phyloP scores from a whole-genome alignment of 2,888 invertebrate species.

The Cerceris ruficornis region DNA sequence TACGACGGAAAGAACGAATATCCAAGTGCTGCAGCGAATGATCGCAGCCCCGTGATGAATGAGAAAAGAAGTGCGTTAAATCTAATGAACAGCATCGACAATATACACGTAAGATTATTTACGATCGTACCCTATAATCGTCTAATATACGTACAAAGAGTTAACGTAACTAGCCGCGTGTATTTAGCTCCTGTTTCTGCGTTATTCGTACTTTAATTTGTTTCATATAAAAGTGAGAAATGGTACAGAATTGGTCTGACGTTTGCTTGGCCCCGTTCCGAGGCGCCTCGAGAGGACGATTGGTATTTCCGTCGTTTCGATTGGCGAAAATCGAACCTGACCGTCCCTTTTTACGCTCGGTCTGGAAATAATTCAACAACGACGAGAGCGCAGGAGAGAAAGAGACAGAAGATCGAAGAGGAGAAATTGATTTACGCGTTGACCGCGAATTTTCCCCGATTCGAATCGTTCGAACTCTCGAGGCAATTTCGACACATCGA shows the following conservation, averaged over 20 bases:
- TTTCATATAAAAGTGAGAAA: constrained; percentile 77
- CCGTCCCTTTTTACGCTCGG: background rate
- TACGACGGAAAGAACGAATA: background rate
- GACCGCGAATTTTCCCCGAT: constrained; percentile 9
- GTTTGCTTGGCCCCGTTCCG: constrained; percentile 52
- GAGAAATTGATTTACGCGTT: constrained; percentile 35
- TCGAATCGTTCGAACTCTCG: constrained; percentile 23
- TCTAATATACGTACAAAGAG: constrained; percentile 49
- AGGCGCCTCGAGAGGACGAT: constrained; percentile 33
- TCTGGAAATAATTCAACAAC: constrained; percentile 11
- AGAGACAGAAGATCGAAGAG: background rate
- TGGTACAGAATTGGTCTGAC: constrained; percentile 71
- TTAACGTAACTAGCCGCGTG: constrained; percentile 49
- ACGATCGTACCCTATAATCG: constrained; percentile 46
- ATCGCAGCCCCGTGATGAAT: constrained; percentile 9
- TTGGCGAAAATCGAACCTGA: background rate
- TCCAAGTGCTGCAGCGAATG: background rate
- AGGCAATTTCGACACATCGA: constrained; percentile 25
- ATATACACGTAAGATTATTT: constrained; percentile 54
- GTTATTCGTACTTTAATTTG: constrained; percentile 30
- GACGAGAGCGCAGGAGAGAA: background rate
- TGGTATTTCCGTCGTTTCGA: constrained; percentile 10
- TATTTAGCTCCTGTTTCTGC: constrained; percentile 25
- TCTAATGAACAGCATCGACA: constrained; percentile 45
- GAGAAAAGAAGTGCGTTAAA: constrained; percentile 40